These are phyloP conservation scores for Drosophila gaucha DNA, from an alignment of 2,888 invertebrate genomes.

Conservation along the genomic window DNA sequence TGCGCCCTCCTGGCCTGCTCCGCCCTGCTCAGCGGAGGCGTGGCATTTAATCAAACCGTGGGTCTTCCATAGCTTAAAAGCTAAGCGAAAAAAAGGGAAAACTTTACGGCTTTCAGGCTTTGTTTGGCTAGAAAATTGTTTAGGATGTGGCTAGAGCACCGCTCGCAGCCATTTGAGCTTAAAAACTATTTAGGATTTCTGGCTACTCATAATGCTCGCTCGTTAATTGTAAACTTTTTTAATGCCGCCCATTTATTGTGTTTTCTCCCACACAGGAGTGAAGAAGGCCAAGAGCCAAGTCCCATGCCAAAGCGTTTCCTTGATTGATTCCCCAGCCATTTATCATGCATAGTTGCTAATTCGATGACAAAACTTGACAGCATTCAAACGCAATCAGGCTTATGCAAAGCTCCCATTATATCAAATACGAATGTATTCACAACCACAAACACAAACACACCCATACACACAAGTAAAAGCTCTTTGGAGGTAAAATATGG, in stretches of 20 bases:
- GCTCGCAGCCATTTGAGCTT: constrained; percentile 8
- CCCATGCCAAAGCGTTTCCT: background rate
- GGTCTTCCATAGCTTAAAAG: constrained; percentile 12
- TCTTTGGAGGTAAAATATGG: constrained; percentile 54
- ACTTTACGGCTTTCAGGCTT: constrained; percentile 9
- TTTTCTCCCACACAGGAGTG: background rate
- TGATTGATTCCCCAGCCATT: constrained; percentile 38
- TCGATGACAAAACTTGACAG: constrained; percentile 39
- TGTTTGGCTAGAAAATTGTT: constrained; percentile 4
- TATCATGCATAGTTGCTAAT: constrained; percentile 34
- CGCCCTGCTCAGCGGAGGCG: background rate
- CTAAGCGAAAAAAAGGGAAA: background rate
- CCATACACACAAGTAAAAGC: constrained; percentile 15
- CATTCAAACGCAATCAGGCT: constrained; percentile 31
- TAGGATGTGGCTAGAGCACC: background rate
- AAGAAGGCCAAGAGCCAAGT: background rate
- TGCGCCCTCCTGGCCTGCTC: constrained; percentile 9
- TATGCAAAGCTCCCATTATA: constrained; percentile 43
- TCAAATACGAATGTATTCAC: constrained; percentile 4
- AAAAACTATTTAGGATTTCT: constrained; percentile 14
- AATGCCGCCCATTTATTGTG: background rate
- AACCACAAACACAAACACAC: background rate
- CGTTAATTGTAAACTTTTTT: background rate
- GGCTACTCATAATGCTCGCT: background rate
- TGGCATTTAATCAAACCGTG: constrained; percentile 45